Evolutionary conservation across 2,113 vertebrate genomes (phyloP), one percentile per base, ranked within the genome.

Genomic region (Pogona vitticeps): DNA sequence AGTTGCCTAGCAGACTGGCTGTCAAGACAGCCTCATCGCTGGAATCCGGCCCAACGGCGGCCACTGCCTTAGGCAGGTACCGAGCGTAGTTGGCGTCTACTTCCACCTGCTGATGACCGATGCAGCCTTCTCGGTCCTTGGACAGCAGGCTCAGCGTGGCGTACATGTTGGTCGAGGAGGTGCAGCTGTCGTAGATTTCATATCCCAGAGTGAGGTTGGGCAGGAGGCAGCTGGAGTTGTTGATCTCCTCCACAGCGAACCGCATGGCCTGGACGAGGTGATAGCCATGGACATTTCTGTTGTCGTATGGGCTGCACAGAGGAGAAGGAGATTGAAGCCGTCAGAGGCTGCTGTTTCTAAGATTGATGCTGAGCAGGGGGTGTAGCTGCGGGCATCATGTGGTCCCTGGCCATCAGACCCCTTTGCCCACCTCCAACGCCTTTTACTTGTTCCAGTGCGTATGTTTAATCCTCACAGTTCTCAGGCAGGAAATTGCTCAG

Each of bases 201-300:
- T 97, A 98, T 59, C 97, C 98, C n/a, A 98, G 91, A 1, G 97
- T 96, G 59, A 98, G n/a, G 0, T 96, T 95, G 58, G 98, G 98
- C 13, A 98, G 95, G 2, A 98, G 95, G 2, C 36, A 0, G 1
- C 94, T 97, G 79, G 97, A 96, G 90, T 98, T 98, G 91, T 98
- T 98, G 72, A 98, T 97, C 92, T 98, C 95, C 83, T 98, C 95
- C 1, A 98, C 84, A 0, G 96, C 38, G 1, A 98, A 96, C 67
- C 97, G 95, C 97, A 98, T 96, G 82, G 97, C 88, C 84, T 97
- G 97, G 68, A 98, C 91, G 72, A 95, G 95, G 81, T 93, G 95
- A 93, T 97, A 97, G 52, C 95, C 93, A 1, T 96, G 95, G 58
- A 67, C 76, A n/a, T n/a, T n/a, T n/a, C n/a, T n/a, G n/a, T n/a